These are phyloP conservation scores for Tachyglossus aculeatus DNA, from an alignment of 2,797 vertebrate genomes.

Conservation along the genomic window DNA sequence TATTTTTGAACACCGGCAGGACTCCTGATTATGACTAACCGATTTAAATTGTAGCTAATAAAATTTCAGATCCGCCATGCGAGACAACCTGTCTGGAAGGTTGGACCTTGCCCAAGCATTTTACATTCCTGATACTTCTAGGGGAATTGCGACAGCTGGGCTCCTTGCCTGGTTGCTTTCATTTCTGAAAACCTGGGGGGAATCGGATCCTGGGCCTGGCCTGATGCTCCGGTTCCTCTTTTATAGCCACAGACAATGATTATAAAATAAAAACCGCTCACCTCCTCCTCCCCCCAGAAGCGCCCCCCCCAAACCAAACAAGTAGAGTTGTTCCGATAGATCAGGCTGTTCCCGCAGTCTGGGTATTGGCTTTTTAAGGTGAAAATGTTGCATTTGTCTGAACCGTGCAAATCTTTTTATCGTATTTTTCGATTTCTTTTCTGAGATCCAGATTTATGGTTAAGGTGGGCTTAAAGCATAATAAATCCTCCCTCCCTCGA, in stretches of 20 bases:
- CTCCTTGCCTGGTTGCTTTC: slow-evolving; percentile 41
- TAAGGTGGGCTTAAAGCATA: too few species aligned
- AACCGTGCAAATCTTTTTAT: neutral
- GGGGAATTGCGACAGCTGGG: slow-evolving; percentile 34
- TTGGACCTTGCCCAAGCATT: slow-evolving; percentile 24
- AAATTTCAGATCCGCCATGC: slow-evolving; percentile 24
- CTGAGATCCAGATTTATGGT: too few species aligned
- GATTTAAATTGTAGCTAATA: slow-evolving; percentile 20
- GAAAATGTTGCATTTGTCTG: neutral
- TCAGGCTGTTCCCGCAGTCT: too few species aligned
- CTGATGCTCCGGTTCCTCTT: slow-evolving; percentile 26
- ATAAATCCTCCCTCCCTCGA: neutral
- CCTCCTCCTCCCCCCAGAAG: neutral
- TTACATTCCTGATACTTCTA: neutral
- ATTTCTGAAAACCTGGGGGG: slow-evolving; percentile 43
- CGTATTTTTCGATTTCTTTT: neutral
- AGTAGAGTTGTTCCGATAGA: too few species aligned
- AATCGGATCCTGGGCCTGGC: slow-evolving; percentile 10
- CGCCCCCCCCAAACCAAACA: too few species aligned
- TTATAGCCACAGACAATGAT: slow-evolving; percentile 16
- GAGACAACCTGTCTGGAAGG: slow-evolving; percentile 5
- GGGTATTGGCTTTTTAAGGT: neutral
- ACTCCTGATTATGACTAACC: neutral
- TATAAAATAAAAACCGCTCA: too few species aligned
- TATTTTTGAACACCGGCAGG: slow-evolving; percentile 12